Conservation (phyloP, 2,888 invertebrate genomes). For the Drosophila aldrichi region DNA sequence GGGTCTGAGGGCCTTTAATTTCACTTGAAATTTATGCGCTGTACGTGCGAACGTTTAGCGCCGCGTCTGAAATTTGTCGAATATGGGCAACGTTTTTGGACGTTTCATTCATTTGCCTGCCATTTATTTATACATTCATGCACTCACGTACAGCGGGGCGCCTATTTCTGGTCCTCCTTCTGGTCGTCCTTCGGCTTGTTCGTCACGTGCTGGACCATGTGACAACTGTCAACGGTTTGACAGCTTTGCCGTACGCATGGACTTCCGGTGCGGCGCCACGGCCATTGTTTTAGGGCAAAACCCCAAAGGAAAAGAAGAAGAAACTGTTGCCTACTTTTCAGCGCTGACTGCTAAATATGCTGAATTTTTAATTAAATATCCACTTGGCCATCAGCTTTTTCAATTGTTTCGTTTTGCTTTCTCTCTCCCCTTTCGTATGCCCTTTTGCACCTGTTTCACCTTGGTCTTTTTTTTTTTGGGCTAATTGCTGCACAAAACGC, state of each 20-base stretch:
- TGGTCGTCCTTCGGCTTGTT: slow-evolving; percentile 1
- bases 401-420: slow-evolving; percentile 27
- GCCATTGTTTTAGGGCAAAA: slow-evolving; percentile 46
- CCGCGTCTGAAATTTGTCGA: slow-evolving; percentile 62
- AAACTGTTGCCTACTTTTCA: slow-evolving; percentile 58
- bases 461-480: slow-evolving; percentile 11
- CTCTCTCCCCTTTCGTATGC: slow-evolving; percentile 48
- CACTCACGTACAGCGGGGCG: slow-evolving; percentile 49
- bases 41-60: slow-evolving; percentile 76
- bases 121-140: slow-evolving; percentile 58
- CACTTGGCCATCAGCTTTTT: slow-evolving; percentile 63
- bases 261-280: slow-evolving; percentile 57
- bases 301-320: not conserved
- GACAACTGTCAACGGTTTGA: slow-evolving; percentile 80
- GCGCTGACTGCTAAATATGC: slow-evolving; percentile 45
- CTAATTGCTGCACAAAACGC: slow-evolving; percentile 74
- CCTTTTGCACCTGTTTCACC: slow-evolving; percentile 3
- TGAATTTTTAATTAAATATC: slow-evolving; percentile 81
- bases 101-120: slow-evolving; percentile 57
- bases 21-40: slow-evolving; percentile 78
- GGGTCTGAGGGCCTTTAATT: slow-evolving; percentile 62
- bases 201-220: slow-evolving; percentile 79
- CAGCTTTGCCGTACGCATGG: slow-evolving; percentile 54
- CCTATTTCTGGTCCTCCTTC: slow-evolving; percentile 11
- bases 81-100: slow-evolving; percentile 57